Conservation (phyloP, 2,888 invertebrate species). For the Scaptomyza reducta region DNA sequence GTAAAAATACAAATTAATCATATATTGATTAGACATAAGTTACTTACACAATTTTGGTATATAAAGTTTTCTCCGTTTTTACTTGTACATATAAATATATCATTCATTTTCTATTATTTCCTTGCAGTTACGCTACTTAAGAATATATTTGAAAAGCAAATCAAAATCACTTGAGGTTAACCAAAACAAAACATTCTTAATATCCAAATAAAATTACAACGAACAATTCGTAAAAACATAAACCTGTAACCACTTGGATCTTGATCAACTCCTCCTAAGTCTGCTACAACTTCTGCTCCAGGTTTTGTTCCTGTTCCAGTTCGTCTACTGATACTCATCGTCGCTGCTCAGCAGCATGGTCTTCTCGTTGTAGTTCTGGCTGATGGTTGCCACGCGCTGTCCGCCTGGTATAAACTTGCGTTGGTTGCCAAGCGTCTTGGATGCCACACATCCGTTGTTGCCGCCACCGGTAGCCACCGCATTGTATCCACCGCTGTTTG, state of each 20-base stretch:
- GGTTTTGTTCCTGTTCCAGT: not conserved
- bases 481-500: slow-evolving; percentile 80
- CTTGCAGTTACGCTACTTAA: slow-evolving; percentile 70
- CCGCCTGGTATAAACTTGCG: slow-evolving; percentile 87
- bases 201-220: slow-evolving; percentile 44
- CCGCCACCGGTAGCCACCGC: slow-evolving; percentile 68
- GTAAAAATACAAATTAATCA: slow-evolving; percentile 70
- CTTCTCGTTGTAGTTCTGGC: slow-evolving; percentile 96
- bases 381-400: slow-evolving; percentile 91
- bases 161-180: slow-evolving; percentile 35
- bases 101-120: slow-evolving; percentile 52
- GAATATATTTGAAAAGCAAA: slow-evolving; percentile 75
- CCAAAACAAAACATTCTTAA: slow-evolving; percentile 41
- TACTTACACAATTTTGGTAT: slow-evolving; percentile 27
- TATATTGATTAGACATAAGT: slow-evolving; percentile 40
- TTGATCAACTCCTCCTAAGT: slow-evolving; percentile 2
- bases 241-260: slow-evolving; percentile 25
- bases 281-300: not conserved
- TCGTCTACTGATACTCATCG: slow-evolving; percentile 93
- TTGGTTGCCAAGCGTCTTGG: slow-evolving; percentile 84
- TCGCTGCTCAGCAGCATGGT: slow-evolving; percentile 97
- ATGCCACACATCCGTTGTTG: slow-evolving; percentile 84
- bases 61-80: slow-evolving; percentile 23
- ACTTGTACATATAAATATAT: slow-evolving; percentile 46
- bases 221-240: slow-evolving; percentile 51